Percentiles rank a stretch among this genome's conserved stretches.
Evolutionary conservation across 2,113 vertebrate species (phyloP).

Genomic region (Vimba vimba): DNA sequence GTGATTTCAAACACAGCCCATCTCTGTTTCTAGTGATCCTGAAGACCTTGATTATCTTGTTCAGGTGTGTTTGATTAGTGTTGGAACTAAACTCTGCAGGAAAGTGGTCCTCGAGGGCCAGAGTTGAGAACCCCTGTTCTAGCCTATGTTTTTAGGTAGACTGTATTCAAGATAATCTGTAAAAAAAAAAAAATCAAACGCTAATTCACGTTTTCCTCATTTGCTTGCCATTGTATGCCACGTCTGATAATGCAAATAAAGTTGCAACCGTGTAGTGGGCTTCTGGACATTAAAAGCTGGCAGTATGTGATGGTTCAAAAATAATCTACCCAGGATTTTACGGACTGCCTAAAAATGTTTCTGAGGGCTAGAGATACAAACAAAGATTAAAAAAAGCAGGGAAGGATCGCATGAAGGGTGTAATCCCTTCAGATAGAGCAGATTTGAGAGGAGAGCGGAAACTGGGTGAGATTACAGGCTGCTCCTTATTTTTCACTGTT

Average conservation of each 20-base stretch:
- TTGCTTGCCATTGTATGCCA: not conserved
- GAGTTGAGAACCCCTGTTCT: no score
- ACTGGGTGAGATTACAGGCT: not conserved
- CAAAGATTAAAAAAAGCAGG: constrained; percentile 53
- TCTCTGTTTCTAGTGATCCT: no score
- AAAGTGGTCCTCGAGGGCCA: no score
- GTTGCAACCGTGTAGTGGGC: not conserved
- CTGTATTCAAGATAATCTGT: not conserved
- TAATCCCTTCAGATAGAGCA: constrained; percentile 57
- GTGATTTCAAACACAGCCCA: no score
- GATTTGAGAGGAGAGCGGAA: constrained; percentile 35
- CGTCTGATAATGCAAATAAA: not conserved
- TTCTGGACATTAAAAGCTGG: constrained; percentile 8
- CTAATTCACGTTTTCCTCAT: not conserved
- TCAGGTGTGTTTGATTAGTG: no score
- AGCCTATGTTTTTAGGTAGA: not conserved
- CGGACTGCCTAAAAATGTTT: constrained; percentile 52
- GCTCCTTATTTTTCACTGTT: constrained; percentile 3
- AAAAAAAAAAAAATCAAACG: not conserved
- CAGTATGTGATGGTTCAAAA: constrained; percentile 26
- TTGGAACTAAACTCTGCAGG: no score
- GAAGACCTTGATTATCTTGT: no score
- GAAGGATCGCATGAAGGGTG: constrained; percentile 48
- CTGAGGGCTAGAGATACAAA: constrained; percentile 51
- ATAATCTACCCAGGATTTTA: constrained; percentile 49